These are phyloP conservation scores for Pipistrellus pipistrellus DNA, from an alignment of 2,797 vertebrate species.

Conservation along the genomic window DNA sequence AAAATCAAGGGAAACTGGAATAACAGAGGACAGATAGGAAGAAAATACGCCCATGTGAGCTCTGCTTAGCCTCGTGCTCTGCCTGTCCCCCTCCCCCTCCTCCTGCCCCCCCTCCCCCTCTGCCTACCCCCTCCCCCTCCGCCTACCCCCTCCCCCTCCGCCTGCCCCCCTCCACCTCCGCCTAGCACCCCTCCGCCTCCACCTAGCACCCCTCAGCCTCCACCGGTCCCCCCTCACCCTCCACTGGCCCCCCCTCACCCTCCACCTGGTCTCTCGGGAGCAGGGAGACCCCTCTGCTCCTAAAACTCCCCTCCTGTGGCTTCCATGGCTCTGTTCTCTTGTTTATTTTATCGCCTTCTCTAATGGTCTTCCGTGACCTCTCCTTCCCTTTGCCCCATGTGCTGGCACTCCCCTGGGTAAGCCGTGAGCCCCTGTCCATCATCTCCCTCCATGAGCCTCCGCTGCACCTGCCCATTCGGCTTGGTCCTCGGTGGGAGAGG, in stretches of 20 bases:
- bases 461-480: neutral
- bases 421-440: neutral
- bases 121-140: too few species aligned
- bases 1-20: neutral
- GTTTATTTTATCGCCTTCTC: neutral
- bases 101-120: too few species aligned
- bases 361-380: neutral
- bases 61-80: accelerated
- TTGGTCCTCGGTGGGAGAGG: neutral
- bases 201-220: too few species aligned
- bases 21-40: neutral
- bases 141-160: too few species aligned
- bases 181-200: too few species aligned
- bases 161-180: too few species aligned
- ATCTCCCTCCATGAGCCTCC: neutral
- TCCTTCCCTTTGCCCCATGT: neutral
- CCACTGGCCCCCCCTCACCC: too few species aligned
- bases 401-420: accelerated
- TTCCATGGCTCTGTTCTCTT: neutral
- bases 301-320: neutral
- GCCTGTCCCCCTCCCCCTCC: too few species aligned
- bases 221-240: too few species aligned
- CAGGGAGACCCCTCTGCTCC: neutral
- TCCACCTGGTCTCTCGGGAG: neutral
- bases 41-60: neutral